Base-by-base conservation (phyloP, 1,140 invertebrate species). In the Steinernema khuongi region DNA sequence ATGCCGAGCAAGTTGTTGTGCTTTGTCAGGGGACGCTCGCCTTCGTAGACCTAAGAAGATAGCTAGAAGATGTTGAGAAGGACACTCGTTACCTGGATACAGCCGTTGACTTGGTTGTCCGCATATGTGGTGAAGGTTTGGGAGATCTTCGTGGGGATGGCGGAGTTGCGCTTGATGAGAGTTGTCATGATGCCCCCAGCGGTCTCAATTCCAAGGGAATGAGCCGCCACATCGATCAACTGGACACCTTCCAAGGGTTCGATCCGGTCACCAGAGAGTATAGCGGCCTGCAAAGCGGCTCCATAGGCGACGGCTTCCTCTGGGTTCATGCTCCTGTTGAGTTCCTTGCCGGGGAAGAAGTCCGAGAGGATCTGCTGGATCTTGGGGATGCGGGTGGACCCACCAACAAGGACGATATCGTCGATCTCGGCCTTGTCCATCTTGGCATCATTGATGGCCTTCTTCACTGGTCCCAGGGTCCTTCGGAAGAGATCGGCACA, bases 1-100 rank as follows among this genome's bases (percentile, higher is more conserved):
- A 94, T 94, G 75, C 94, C 94, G 50, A 96, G 89, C 0, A 94
- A 86, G 85, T 95, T 94, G 87, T 94, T 94, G 81, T 94, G 92
- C 85, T 92, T 93, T 73, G 93, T 87, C 94, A 93, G 81, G 91
- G 94, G 14, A 92, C 90, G 41, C 85, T n/a, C n/a, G n/a, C n/a
- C n/a, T n/a, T n/a, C n/a, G n/a, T n/a, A n/a, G n/a, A n/a, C n/a
- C n/a, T n/a, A n/a, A n/a, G n/a, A n/a, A n/a, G n/a, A n/a, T n/a
- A n/a, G n/a, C n/a, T n/a, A n/a, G n/a, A n/a, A n/a, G n/a, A n/a
- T n/a, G n/a, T n/a, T n/a, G n/a, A n/a, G n/a, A n/a, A n/a, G n/a
- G n/a, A n/a, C n/a, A n/a, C n/a, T n/a, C n/a, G n/a, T n/a, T n/a
- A 0, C 19, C 31, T 74, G 74, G n/a, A 91, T 90, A 19, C 89